A percentile compares a stretch with the other conserved stretches of the same genome.
phyloP scores from a whole-genome alignment of 2,888 invertebrate species.

The Nemoura dubitans region DNA sequence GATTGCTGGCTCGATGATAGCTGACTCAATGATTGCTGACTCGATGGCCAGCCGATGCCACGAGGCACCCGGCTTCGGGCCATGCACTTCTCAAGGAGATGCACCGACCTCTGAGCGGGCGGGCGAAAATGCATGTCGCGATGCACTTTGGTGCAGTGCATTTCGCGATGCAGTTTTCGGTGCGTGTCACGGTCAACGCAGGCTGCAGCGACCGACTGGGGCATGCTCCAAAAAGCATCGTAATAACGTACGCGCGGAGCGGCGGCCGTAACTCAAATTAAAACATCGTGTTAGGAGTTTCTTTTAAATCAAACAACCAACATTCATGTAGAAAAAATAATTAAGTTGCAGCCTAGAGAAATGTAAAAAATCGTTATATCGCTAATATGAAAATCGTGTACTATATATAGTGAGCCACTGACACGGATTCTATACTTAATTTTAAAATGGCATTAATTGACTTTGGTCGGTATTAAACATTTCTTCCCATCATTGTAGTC shows the following conservation, averaged over 20 bases:
- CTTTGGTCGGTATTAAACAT: neutral
- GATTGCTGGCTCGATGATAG: neutral
- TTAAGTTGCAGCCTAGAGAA: neutral
- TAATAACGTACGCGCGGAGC: neutral
- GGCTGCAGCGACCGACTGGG: neutral
- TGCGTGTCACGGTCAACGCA: neutral
- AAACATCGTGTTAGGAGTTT: neutral
- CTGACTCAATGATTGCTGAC: neutral
- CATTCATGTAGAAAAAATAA: neutral
- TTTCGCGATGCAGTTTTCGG: no score
- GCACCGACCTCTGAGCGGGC: no score
- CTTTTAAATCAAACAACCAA: neutral
- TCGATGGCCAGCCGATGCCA: neutral
- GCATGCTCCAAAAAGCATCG: conserved; percentile 7
- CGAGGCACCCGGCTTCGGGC: neutral
- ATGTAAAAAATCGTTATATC: no score
- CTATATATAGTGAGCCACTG: neutral
- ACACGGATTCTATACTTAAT: neutral
- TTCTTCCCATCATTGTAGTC: no score
- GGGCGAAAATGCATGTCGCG: neutral
- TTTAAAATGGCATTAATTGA: neutral
- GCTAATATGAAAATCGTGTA: neutral
- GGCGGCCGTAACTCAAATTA: neutral
- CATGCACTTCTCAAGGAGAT: no score
- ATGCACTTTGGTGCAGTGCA: neutral